A percentile compares a stretch with the other conserved stretches of the same genome.
These are phyloP conservation scores for Eupristina koningsbergeri DNA, from an alignment of 1,140 invertebrate species.

Conservation along the genomic window DNA sequence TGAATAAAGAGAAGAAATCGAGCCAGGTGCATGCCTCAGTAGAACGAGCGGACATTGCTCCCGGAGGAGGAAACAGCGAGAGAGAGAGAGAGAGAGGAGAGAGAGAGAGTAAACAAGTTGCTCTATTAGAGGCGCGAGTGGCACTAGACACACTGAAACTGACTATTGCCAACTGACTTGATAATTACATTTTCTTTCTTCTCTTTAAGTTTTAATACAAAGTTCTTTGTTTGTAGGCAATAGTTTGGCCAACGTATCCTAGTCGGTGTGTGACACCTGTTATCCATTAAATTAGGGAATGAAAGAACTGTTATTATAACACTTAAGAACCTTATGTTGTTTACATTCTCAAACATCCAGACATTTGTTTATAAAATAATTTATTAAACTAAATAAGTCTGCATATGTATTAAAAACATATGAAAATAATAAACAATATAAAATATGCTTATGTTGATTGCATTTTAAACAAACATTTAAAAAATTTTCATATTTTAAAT, in stretches of 20 bases:
- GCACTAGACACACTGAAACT: not conserved
- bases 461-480: no score
- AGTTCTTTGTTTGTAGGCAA: not conserved
- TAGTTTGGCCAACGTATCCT: not conserved
- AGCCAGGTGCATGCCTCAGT: constrained; percentile 56
- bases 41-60: constrained; percentile 56
- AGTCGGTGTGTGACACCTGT: not conserved
- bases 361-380: not conserved
- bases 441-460: no score
- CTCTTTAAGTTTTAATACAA: constrained; percentile 14
- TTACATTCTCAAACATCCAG: not conserved
- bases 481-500: no score
- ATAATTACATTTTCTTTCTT: constrained; percentile 38
- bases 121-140: constrained; percentile 4
- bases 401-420: not conserved
- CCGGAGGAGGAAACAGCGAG: constrained; percentile 42
- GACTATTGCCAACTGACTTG: constrained; percentile 3
- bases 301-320: not conserved
- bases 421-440: not conserved
- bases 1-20: constrained; percentile 57
- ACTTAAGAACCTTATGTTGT: not conserved
- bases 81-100: not conserved
- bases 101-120: constrained; percentile 4
- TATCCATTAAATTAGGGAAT: not conserved
- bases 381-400: not conserved